phyloP scores from a whole-genome alignment of 2,888 invertebrate species.

The Lampropteryx suffumata region DNA sequence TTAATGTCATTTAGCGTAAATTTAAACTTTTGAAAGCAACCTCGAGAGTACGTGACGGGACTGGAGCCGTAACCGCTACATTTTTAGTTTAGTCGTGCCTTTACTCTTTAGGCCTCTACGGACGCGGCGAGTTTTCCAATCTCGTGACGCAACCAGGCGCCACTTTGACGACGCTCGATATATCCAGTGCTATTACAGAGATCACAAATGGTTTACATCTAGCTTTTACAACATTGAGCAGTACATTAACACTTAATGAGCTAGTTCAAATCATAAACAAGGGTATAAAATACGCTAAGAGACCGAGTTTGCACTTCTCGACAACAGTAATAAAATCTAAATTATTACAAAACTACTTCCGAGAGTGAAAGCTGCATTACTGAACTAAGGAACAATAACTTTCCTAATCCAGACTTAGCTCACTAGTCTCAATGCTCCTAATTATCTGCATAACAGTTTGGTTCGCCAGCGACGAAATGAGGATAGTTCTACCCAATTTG shows the following conservation, averaged over 20 bases:
- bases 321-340: constrained; percentile 5
- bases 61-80: constrained; percentile 48
- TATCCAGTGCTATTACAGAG: constrained; percentile 39
- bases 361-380: constrained; percentile 23
- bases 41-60: constrained; percentile 64
- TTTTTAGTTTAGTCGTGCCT: constrained; percentile 62
- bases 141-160: constrained; percentile 76
- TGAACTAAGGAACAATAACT: constrained; percentile 19
- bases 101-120: constrained; percentile 56
- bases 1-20: constrained; percentile 71
- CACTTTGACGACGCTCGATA: constrained; percentile 53
- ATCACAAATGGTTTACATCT: constrained; percentile 40
- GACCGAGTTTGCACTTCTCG: neutral
- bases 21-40: constrained; percentile 72
- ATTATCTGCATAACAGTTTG: constrained; percentile 27
- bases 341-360: constrained; percentile 12
- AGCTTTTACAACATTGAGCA: constrained; percentile 18
- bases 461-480: constrained; percentile 19
- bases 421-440: constrained; percentile 22
- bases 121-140: constrained; percentile 72
- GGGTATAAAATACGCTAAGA: constrained; percentile 14
- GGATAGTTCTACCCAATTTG: constrained; percentile 30
- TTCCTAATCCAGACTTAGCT: constrained; percentile 10
- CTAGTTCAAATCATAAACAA: constrained; percentile 20
- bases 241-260: constrained; percentile 23